phyloP scores from a whole-genome alignment of 2,888 invertebrate species.

The Tineola bisselliella region DNA sequence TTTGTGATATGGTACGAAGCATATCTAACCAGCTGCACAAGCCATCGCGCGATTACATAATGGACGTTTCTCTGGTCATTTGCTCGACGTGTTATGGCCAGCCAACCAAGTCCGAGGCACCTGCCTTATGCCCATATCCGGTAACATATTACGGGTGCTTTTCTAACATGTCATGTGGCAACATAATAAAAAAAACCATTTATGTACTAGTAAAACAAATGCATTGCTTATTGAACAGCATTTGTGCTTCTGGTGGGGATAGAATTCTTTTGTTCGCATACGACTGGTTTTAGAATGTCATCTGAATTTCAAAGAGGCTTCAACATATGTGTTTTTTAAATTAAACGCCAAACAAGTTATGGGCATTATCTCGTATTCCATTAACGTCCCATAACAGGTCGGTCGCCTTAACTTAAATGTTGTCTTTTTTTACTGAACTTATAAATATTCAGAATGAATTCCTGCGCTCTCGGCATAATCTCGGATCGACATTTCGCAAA shows the following conservation, averaged over 20 bases:
- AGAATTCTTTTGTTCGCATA: background rate
- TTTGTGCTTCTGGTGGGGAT: background rate
- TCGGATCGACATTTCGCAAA: background rate
- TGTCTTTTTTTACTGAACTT: slow-evolving; percentile 28
- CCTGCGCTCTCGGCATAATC: background rate
- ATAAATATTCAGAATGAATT: slow-evolving; percentile 36
- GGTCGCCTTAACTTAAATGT: slow-evolving; percentile 1
- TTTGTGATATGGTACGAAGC: background rate
- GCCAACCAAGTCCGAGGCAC: background rate
- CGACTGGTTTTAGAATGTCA: background rate
- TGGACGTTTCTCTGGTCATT: background rate
- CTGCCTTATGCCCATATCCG: background rate
- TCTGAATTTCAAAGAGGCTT: background rate
- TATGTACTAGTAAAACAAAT: background rate
- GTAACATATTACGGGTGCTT: slow-evolving; percentile 1
- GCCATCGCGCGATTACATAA: background rate
- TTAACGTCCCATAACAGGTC: background rate
- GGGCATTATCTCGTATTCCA: background rate
- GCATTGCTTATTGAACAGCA: background rate
- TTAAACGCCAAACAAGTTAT: background rate
- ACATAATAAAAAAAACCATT: background rate
- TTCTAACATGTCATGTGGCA: slow-evolving; percentile 1
- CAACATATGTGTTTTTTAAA: background rate
- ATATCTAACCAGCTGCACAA: slow-evolving; percentile 1
- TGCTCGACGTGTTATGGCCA: background rate